Evolutionary conservation across 2,113 vertebrate genomes (phyloP), one percentile per base, ranked within the genome.

Genomic region (Syngnathus typhle): DNA sequence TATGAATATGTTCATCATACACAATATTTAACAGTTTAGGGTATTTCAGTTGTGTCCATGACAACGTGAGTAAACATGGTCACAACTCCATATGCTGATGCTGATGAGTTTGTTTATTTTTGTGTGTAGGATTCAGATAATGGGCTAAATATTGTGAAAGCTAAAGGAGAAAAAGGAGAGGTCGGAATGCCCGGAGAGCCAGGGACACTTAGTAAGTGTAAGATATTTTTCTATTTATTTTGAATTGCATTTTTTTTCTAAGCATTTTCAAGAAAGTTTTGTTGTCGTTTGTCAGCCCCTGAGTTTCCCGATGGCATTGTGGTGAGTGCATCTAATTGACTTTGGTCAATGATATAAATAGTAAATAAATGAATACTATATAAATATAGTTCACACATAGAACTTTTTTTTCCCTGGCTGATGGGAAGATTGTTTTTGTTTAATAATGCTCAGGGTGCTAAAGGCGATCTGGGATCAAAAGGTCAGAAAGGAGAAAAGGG

Each of bases 101-200:
- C 13, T 51, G 32, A 70, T 43, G 39, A 6, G 1, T 37, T 9
- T 71, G 11, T 56, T 43, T 18, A 27, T 54, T 36, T 51, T 9
- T 60, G 15, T 67, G 54, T 62, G 38, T 27, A 89, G 87, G 84
- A 75, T 11, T 21, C 68, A 21, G 3, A 5, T 8, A 61, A 41
- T 7, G 55, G 38, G 46, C 62, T 68, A 65, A 59, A 60, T 23
- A 67, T 71, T 23, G 2, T 39, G 0, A 85, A 62, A 60, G 59
- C 82, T 15, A 96, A 96, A 92, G 95, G 95, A 79, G 92, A 95
- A 62, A 96, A 95, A 75, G 95, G 95, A 71, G 93, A 95, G 5
- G 81, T 81, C 64, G 95, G 95, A 8, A 51, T 80, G 68, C 91
- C 93, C 61, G 95, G 94, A 13, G 84, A 89, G 63, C 90, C 92